phyloP scores from a whole-genome alignment of 2,113 vertebrate species.

The human (Homo sapiens) region DNA sequence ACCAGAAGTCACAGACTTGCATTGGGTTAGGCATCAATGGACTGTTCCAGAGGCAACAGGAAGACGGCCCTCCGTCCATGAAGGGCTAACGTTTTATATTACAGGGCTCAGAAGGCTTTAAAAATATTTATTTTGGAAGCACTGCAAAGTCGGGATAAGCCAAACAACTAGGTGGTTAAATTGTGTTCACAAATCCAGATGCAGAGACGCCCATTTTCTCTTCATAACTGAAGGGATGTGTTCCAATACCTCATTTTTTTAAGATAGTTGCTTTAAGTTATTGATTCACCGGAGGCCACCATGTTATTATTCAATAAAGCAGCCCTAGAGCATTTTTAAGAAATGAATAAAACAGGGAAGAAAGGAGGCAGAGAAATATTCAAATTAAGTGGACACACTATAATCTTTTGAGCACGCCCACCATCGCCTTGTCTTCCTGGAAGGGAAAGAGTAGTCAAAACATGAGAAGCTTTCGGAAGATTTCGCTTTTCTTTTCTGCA shows the following conservation, averaged over 20 bases:
- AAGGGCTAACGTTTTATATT: background rate
- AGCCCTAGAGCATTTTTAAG: background rate
- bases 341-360: background rate
- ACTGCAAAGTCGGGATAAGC: background rate
- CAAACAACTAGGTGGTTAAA: background rate
- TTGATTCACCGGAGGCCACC: background rate
- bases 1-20: background rate
- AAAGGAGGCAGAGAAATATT: background rate
- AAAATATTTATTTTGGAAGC: background rate
- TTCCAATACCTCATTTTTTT: background rate
- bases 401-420: background rate
- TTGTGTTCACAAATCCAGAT: background rate
- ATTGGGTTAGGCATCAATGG: accelerated
- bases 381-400: too few species aligned
- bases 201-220: background rate
- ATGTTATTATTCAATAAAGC: background rate
- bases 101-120: background rate
- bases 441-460: background rate
- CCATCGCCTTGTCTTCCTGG: background rate
- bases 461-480: background rate
- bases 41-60: accelerated
- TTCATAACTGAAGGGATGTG: background rate
- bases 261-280: background rate
- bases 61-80: accelerated
- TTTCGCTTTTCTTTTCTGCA: accelerated